A percentile compares a stretch with the other conserved stretches of the same genome.
phyloP scores from a whole-genome alignment of 2,797 vertebrate species.

The Pachyuromys duprasi region DNA sequence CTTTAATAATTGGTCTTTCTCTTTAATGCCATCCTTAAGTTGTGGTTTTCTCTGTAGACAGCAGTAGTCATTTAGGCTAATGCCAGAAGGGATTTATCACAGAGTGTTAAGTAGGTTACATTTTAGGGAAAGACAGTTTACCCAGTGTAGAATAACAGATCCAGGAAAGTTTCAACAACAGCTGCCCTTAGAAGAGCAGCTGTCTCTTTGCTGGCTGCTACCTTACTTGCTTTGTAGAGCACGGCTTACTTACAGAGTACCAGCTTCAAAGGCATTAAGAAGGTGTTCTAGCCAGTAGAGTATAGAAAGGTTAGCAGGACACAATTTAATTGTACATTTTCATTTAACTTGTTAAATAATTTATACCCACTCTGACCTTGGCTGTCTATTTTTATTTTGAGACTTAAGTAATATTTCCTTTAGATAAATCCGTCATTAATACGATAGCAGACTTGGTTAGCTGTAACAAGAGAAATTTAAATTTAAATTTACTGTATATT shows the following conservation, averaged over 20 bases:
- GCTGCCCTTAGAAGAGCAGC: neutral
- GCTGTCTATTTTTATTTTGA: conserved; percentile 38
- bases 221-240: neutral
- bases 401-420: conserved; percentile 22
- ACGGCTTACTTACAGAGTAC: neutral
- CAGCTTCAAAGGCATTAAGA: neutral
- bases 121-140: conserved; percentile 13
- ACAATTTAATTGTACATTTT: neutral
- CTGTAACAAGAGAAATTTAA: neutral
- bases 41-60: neutral
- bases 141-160: neutral
- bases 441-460: conserved; percentile 20
- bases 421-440: neutral
- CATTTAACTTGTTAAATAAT: neutral
- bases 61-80: neutral
- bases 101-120: conserved; percentile 1
- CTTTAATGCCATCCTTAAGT: conserved; percentile 1
- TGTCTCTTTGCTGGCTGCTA: neutral
- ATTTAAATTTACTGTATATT: neutral
- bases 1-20: conserved; percentile 34
- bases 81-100: neutral
- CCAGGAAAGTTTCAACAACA: neutral
- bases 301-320: neutral
- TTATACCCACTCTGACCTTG: conserved; percentile 14
- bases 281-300: neutral